Evolutionary conservation across 1,140 invertebrate species (phyloP), one percentile per base, ranked within the genome.

Genomic region (Platyura marginata): DNA sequence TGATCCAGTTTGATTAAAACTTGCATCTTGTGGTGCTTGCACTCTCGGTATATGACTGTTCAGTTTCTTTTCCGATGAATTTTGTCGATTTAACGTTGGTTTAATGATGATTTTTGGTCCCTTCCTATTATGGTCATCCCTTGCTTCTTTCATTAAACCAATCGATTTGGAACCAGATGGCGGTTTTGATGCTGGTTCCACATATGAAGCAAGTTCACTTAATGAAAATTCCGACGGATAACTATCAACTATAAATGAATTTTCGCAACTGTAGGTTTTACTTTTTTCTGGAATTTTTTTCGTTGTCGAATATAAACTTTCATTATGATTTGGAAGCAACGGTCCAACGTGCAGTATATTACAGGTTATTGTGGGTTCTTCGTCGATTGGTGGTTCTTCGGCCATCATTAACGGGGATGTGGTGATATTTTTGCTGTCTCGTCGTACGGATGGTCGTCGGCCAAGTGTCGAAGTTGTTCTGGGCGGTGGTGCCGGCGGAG

Each of bases 401-500:
- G 62, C 60, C 16, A 67, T 46, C 42, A 57, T 59, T 10, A 68
- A 52, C 3, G 66, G 66, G 2, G 61, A 65, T 13, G 60, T 59
- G 43, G 58, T 61, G 11, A 61, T 47, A 21, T 52, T 54, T n/a
- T 48, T 49, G 48, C 56, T 59, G 18, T 56, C 49, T 4, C 56
- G 49, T 3, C 54, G 16, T 22, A 50, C 52, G 41, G 53, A 45
- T 1, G 49, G 47, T 49, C 61, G 59, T 40, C 71, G 56, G 29
- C 70, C 72, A 40, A 78, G 57, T 3, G 76, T 79, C 3, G 67
- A 66, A 15, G 71, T 71, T 8, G 69, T 69, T 48, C 74, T 64
- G 4, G 75, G 75, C 20, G 76, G 72, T 13, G 75, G 75, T 21
- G 71, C 65, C 3, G 74, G 74, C n/a, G 73, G 72, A 42, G 70